Evolutionary conservation across 1,140 invertebrate genomes (phyloP), one percentile per base, ranked within the genome.

Genomic region (Cotesia vestalis): DNA sequence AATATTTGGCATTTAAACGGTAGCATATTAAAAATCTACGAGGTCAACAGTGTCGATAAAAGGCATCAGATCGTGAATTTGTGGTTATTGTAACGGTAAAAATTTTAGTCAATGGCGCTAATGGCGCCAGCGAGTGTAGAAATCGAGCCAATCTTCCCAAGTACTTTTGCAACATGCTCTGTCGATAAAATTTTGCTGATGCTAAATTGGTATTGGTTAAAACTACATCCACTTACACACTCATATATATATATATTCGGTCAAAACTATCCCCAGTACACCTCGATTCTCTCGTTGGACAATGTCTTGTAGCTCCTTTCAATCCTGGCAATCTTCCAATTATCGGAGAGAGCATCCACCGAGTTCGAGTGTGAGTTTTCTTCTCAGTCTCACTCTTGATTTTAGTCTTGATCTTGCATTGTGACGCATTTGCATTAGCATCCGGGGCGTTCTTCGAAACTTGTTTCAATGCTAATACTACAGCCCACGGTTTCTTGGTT

Each of bases 391-490:
- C 5, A 11, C 6, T 46, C 40, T 4, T 46, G 40, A 11, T 46
- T 11, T 6, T 46, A 11, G 4, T 46, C 40, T 46, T 46, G 40
- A 8, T 46, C 40, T 46, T 46, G 40, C 11, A 11, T 46, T 11
- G 6, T 46, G 40, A 35, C 36, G 52, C 46, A 55, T 67, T 53
- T 67, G 69, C 71, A 72, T 72, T 72, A 67, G 71, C 73, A 80
- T 78, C 64, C 69, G 66, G 51, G 57, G 36, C 52, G 55, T 17
- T 63, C 52, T 80, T 78, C 73, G 64, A 52, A 76, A 76, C 69
- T 79, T 80, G 73, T 77, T 79, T 78, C 77, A 76, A 78, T 78
- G 70, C 73, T 79, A 79, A 79, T 78, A 79, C 66, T 66, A 72
- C 14, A 38, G 73, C 46, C 72, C 36, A 52, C 66, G 66, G 64